Percentiles rank a stretch among this genome's conserved stretches.
phyloP scores from a whole-genome alignment of 2,113 vertebrate species.

The Nesogale talazaci region DNA sequence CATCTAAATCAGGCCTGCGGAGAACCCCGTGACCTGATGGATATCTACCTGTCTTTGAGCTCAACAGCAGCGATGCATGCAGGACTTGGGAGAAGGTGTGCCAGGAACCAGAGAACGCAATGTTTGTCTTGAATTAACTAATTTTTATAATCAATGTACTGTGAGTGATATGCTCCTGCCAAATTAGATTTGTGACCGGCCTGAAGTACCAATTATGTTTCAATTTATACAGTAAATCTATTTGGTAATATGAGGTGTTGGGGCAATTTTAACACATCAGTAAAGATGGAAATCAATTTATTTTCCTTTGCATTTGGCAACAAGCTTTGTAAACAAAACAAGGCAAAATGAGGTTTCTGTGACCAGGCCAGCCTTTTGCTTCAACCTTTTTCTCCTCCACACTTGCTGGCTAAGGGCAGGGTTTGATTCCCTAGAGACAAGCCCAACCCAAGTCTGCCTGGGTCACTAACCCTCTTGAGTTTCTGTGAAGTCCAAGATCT shows the following conservation, averaged over 20 bases:
- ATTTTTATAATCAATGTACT: constrained; percentile 85
- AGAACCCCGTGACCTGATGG: constrained; percentile 73
- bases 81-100: constrained; percentile 80
- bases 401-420: not conserved
- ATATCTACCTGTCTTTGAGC: constrained; percentile 75
- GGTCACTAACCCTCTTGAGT: not conserved
- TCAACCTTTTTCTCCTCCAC: not conserved
- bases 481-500: not conserved
- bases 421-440: not conserved
- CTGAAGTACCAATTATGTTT: constrained; percentile 85
- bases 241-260: constrained; percentile 81
- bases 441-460: not conserved
- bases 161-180: constrained; percentile 83
- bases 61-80: constrained; percentile 67
- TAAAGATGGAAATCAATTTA: constrained; percentile 80
- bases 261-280: constrained; percentile 83
- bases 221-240: constrained; percentile 83
- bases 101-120: constrained; percentile 77
- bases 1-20: constrained; percentile 82
- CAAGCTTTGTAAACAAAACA: constrained; percentile 79
- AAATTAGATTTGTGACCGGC: constrained; percentile 84
- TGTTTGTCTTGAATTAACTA: constrained; percentile 87
- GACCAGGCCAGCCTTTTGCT: constrained; percentile 43
- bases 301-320: constrained; percentile 72
- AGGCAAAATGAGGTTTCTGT: constrained; percentile 17